Conservation (phyloP, 1,140 invertebrate species). For the Chymomyza costata region DNA sequence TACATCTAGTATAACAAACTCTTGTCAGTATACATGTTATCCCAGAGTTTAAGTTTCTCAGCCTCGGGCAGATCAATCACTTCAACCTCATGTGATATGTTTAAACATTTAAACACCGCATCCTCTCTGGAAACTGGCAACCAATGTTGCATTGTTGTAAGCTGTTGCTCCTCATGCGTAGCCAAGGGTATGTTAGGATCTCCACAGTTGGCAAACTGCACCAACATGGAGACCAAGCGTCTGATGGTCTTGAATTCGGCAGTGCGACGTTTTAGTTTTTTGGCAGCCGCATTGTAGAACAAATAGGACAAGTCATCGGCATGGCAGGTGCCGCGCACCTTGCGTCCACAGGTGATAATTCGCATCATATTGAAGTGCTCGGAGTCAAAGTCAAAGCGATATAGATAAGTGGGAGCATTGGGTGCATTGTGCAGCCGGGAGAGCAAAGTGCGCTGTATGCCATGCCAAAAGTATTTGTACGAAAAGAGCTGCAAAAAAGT, state of each 20-base stretch:
- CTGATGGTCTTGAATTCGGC: constrained; percentile 73
- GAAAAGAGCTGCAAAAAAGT: constrained; percentile 56
- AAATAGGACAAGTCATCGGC: constrained; percentile 82
- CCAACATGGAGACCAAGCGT: constrained; percentile 71
- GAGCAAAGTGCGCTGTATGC: constrained; percentile 72
- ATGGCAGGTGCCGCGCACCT: constrained; percentile 77
- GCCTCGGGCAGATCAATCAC: constrained; percentile 75
- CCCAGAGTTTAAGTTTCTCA: constrained; percentile 76
- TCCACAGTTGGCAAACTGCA: constrained; percentile 75
- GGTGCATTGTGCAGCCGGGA: constrained; percentile 61
- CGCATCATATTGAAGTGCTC: constrained; percentile 68
- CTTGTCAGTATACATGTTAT: constrained; percentile 60
- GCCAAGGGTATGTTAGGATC: constrained; percentile 54
- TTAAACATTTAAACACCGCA: constrained; percentile 72
- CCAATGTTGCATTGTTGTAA: constrained; percentile 27
- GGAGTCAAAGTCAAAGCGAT: constrained; percentile 76
- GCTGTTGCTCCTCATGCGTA: constrained; percentile 31
- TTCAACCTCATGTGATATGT: constrained; percentile 75
- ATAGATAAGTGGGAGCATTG: constrained; percentile 74
- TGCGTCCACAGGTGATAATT: constrained; percentile 74
- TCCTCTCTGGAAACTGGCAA: constrained; percentile 47
- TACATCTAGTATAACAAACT: constrained; percentile 40
- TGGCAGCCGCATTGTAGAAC: constrained; percentile 77
- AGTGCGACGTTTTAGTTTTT: constrained; percentile 68
- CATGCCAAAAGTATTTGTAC: constrained; percentile 75